Evolutionary conservation across 2,797 vertebrate species (phyloP).

Genomic region (Anas capensis): DNA sequence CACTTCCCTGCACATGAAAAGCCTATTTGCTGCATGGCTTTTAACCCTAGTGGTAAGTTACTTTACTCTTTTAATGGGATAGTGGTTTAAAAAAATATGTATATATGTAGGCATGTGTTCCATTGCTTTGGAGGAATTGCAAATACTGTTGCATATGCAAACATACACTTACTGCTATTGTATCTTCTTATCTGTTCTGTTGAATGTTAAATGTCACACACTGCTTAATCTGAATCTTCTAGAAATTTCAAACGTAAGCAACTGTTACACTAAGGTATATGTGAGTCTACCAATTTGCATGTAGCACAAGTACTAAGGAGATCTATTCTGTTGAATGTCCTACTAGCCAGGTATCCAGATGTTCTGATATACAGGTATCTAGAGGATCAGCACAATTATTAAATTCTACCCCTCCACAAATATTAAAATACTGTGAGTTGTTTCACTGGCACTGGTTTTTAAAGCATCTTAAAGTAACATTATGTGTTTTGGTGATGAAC

Average conservation of each 20-base stretch:
- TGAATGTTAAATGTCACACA: neutral
- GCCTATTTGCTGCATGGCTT: conserved; percentile 98
- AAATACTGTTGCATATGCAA: fast-evolving
- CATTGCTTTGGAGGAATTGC: neutral
- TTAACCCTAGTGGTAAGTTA: conserved; percentile 95
- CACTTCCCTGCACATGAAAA: conserved; percentile 99
- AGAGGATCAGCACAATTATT: neutral
- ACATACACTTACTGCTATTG: fast-evolving
- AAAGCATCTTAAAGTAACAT: fast-evolving
- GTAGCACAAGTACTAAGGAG: neutral
- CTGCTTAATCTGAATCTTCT: neutral
- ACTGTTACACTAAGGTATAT: fast-evolving
- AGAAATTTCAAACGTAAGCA: neutral
- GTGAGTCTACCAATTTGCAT: neutral
- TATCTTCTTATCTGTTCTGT: neutral
- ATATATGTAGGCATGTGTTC: too few species aligned
- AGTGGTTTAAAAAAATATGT: neutral
- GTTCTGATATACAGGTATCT: neutral
- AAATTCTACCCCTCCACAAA: neutral
- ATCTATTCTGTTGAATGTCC: neutral
- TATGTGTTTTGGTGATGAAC: neutral
- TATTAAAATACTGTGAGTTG: fast-evolving
- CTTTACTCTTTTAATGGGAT: neutral
- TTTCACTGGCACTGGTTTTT: neutral
- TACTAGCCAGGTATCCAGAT: neutral